Percentiles rank a stretch among this genome's conserved stretches.
phyloP scores from a whole-genome alignment of 2,888 invertebrate species.

The Drosophila paracracens region DNA sequence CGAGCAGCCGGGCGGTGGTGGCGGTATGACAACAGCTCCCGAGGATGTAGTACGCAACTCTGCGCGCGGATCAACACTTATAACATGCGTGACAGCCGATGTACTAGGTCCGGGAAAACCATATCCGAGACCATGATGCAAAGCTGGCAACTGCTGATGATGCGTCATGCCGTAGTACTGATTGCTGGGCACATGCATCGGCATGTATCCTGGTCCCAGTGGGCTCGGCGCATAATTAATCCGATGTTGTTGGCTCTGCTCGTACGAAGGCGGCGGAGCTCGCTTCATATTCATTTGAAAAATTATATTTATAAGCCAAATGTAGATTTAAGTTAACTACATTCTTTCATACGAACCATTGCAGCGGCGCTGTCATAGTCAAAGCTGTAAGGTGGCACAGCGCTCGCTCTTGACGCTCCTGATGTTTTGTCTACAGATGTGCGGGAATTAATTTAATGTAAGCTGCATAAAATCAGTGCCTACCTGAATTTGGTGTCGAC shows the following conservation, averaged over 20 bases:
- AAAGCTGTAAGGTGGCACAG: constrained; percentile 57
- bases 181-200: constrained; percentile 48
- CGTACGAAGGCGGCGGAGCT: constrained; percentile 83
- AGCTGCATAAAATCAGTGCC: background rate
- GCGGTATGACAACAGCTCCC: constrained; percentile 82
- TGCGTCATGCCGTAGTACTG: constrained; percentile 78
- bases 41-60: constrained; percentile 65
- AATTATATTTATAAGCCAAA: background rate
- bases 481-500: constrained; percentile 54
- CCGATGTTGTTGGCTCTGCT: constrained; percentile 77
- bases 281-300: constrained; percentile 56
- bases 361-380: constrained; percentile 46
- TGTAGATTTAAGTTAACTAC: background rate
- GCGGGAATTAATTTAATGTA: background rate
- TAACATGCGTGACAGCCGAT: constrained; percentile 57
- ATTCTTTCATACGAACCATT: constrained; percentile 51
- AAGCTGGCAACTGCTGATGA: constrained; percentile 62
- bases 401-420: constrained; percentile 12
- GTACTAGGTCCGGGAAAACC: constrained; percentile 70
- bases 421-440: constrained; percentile 24
- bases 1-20: constrained; percentile 84
- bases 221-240: constrained; percentile 20
- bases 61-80: constrained; percentile 74
- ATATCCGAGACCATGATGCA: constrained; percentile 39
- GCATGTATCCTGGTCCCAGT: constrained; percentile 27